These are phyloP conservation scores for Forbesichthys agassizii DNA, from an alignment of 2,113 vertebrate genomes.

Conservation along the genomic window DNA sequence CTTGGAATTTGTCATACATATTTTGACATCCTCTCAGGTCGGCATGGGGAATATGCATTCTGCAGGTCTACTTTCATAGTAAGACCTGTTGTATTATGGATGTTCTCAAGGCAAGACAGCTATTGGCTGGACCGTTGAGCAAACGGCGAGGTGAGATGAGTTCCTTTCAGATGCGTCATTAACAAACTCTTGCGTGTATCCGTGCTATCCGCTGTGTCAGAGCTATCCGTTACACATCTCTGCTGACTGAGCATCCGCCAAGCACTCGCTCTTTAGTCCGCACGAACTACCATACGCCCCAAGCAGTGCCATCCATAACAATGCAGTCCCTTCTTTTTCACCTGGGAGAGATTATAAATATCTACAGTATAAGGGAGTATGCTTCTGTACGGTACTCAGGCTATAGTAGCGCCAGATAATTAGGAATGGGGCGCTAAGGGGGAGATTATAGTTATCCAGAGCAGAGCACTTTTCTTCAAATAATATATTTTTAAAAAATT, in stretches of 20 bases:
- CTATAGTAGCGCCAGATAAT: too few species aligned
- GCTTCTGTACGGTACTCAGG: too few species aligned
- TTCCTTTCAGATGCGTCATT: constrained; percentile 56
- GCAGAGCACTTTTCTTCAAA: too few species aligned
- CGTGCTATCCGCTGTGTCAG: background rate
- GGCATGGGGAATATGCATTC: constrained; percentile 5
- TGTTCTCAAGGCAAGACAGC: constrained; percentile 3
- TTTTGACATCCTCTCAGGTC: constrained; percentile 18
- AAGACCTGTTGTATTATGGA: too few species aligned
- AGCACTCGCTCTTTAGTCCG: constrained; percentile 25
- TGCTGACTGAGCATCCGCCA: constrained; percentile 39
- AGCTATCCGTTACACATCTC: constrained; percentile 51
- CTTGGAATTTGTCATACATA: background rate
- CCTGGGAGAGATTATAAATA: constrained; percentile 21
- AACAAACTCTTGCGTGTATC: constrained; percentile 69
- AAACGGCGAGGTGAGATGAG: constrained; percentile 41
- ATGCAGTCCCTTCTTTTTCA: constrained; percentile 10
- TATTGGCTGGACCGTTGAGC: constrained; percentile 26
- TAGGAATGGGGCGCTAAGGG: too few species aligned
- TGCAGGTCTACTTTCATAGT: too few species aligned
- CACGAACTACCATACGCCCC: constrained; percentile 30
- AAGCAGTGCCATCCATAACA: constrained; percentile 18
- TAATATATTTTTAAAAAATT: too few species aligned
- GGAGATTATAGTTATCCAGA: too few species aligned
- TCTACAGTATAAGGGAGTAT: too few species aligned